phyloP scores from a whole-genome alignment of 2,797 vertebrate species.

The Protosalanx chinensis region DNA sequence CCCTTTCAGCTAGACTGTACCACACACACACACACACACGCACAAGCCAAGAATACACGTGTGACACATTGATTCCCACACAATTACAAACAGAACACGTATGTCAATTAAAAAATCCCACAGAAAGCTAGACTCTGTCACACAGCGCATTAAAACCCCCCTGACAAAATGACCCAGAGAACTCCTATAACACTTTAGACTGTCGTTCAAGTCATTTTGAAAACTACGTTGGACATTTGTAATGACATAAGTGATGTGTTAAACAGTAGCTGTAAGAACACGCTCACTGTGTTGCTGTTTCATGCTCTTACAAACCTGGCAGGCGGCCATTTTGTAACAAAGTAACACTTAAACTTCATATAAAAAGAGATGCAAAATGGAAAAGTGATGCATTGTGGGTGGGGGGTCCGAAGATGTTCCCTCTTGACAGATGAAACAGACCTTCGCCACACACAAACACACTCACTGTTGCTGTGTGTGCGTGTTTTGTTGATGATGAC shows the following conservation, averaged over 20 bases:
- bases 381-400: conserved; percentile 38
- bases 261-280: background rate
- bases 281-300: too few species aligned
- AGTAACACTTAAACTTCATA: conserved; percentile 15
- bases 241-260: background rate
- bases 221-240: conserved; percentile 25
- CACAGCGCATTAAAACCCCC: background rate
- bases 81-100: background rate
- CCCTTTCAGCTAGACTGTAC: background rate
- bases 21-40: background rate
- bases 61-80: background rate
- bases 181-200: background rate
- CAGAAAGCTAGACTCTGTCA: background rate
- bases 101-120: background rate
- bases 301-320: conserved; percentile 10
- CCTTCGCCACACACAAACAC: background rate
- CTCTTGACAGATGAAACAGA: conserved; percentile 9
- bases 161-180: conserved; percentile 19
- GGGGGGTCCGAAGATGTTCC: conserved; percentile 18
- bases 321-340: conserved; percentile 32
- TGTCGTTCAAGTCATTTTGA: background rate
- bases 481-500: conserved; percentile 35
- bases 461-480: background rate
- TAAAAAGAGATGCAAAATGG: conserved; percentile 10
- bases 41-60: too few species aligned